Evolutionary conservation across 2,113 vertebrate genomes (phyloP), one percentile per base, ranked within the genome.

Genomic region (Zapornia atra): DNA sequence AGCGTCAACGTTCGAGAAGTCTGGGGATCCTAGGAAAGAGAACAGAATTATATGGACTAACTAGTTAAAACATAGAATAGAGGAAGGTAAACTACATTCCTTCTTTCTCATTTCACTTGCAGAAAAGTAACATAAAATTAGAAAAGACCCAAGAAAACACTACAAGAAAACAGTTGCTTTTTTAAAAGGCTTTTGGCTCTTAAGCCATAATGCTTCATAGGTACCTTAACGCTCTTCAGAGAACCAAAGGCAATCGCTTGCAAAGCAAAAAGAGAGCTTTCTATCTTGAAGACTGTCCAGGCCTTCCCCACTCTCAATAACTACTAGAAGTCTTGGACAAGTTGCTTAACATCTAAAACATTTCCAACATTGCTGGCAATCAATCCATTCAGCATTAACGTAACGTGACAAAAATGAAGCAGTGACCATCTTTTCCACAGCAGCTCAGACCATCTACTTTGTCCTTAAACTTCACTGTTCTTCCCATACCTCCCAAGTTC

Each of bases 1-100:
- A 99, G 99, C 0, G 99, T 99, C 94, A 99, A 98, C 31, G 99
- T 99, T 96, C 99, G 98, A 33, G 99, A 99, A 8, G 99, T 99
- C 96, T 98, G 98, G 2, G 99, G 99, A 92, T 99, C 99, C 99
- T 99, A 96, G 44, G 33, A 93, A 82, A 64, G 28, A 51, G 42
- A 50, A 91, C 8, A 93, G 5, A 3, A 72, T 61, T 24, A 57
- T 19, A 77, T 8, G 15, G 53, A 83, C 18, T 31, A 64, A 26
- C 10, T 75, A 54, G 28, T 92, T 68, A 68, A 83, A 76, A 81
- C 12, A 77, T 4, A 7, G 8, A 63, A 31, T 5, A 92, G 29
- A 84, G 18, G 15, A 82, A 86, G 11, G 14, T 26, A 92, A 87
- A 73, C 5, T 26, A 5, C 15, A 63, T 46, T 87, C 89, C 31